Percentiles rank a stretch among this genome's conserved stretches.
Conservation (phyloP, 2,113 vertebrate genomes). For the Barnardius zonarius region DNA sequence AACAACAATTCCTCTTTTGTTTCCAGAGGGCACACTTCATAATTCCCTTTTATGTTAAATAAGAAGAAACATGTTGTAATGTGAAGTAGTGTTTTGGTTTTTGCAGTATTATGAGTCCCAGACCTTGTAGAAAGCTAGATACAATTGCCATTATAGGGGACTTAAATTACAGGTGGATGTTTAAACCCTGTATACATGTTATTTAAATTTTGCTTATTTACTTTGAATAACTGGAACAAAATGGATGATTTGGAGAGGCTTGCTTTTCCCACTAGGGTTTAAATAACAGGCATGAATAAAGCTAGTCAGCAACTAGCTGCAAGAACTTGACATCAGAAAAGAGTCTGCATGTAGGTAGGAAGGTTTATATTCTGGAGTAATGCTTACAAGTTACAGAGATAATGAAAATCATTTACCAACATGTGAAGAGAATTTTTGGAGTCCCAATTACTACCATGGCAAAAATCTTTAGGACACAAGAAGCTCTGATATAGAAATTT, state of each 20-base stretch:
- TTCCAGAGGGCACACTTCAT: background rate
- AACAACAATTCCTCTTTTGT: background rate
- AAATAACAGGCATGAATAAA: background rate
- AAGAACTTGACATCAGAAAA: background rate
- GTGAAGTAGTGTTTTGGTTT: background rate
- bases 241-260: background rate
- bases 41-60: background rate
- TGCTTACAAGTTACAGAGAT: background rate
- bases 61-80: background rate
- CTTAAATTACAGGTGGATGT: background rate
- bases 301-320: background rate
- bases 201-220: conserved; percentile 8
- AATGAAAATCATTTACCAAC: background rate
- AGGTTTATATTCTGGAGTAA: background rate
- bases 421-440: background rate
- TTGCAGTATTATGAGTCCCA: background rate
- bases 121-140: background rate
- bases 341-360: background rate
- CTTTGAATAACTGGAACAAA: background rate
- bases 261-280: background rate
- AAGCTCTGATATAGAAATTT: conserved; percentile 3
- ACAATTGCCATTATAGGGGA: background rate
- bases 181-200: background rate
- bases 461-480: background rate
- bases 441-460: background rate